Percentiles rank a stretch among this genome's conserved stretches.
phyloP scores from a whole-genome alignment of 2,888 invertebrate species.

The Ariolimax columbianus region DNA sequence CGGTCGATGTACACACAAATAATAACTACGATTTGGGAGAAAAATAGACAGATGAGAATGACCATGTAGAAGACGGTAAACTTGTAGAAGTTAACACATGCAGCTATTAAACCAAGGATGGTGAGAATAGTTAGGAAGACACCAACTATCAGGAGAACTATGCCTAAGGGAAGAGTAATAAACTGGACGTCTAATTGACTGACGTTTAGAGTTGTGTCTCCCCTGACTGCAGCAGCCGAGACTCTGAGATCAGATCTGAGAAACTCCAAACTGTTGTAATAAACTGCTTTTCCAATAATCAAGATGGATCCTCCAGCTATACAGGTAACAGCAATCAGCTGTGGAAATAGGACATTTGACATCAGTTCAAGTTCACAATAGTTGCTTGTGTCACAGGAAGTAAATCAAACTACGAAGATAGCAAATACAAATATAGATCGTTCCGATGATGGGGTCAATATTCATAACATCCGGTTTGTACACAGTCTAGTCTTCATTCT shows the following conservation, averaged over 20 bases:
- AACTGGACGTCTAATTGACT: slow-evolving; percentile 19
- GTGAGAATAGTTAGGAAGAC: background rate
- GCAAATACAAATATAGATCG: no score
- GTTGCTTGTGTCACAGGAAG: no score
- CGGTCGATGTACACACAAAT: slow-evolving; percentile 42
- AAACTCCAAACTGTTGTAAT: slow-evolving; percentile 3
- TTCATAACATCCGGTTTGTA: no score
- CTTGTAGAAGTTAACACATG: slow-evolving; percentile 21
- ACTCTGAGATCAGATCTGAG: background rate
- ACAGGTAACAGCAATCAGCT: slow-evolving; percentile 13
- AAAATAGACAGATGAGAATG: background rate
- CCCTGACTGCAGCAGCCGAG: background rate
- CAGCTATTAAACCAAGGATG: slow-evolving; percentile 22
- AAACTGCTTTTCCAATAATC: slow-evolving; percentile 2
- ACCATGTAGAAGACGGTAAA: slow-evolving; percentile 30
- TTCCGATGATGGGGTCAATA: no score
- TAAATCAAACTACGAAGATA: no score
- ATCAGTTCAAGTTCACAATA: background rate
- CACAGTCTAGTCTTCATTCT: no score
- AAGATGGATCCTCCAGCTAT: slow-evolving; percentile 33
- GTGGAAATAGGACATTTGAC: background rate
- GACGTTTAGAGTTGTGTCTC: background rate
- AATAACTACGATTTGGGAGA: slow-evolving; percentile 27
- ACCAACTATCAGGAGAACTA: slow-evolving; percentile 3
- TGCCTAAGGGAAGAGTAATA: slow-evolving; percentile 26